Percentiles rank a stretch among this genome's conserved stretches.
Evolutionary conservation across 2,797 vertebrate species (phyloP).

Genomic region (Gymnocypris eckloni): DNA sequence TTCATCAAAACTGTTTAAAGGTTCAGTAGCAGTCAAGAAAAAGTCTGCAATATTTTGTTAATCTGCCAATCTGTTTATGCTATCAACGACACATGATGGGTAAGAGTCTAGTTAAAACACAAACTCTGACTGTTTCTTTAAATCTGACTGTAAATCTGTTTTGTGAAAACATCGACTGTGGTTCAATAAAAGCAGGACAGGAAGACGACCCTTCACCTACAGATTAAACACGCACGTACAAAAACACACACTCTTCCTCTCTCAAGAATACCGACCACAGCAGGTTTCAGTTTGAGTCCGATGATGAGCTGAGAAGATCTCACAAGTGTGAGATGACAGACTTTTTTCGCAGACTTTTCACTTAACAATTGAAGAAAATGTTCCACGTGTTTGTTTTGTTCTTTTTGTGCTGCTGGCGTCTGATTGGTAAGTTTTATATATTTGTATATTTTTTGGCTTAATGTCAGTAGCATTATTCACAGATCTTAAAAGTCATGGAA

Average conservation of each 20-base stretch:
- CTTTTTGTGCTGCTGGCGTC: neutral
- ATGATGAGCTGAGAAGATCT: neutral
- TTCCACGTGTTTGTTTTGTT: neutral
- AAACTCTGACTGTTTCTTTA: too few species aligned
- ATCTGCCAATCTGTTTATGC: neutral
- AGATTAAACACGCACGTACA: too few species aligned
- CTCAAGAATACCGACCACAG: neutral
- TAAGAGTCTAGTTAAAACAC: neutral
- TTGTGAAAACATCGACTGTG: neutral
- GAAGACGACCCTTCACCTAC: constrained; percentile 21
- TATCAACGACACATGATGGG: neutral
- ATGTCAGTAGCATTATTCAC: neutral
- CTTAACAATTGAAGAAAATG: neutral
- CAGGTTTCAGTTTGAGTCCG: constrained; percentile 5
- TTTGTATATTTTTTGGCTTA: neutral
- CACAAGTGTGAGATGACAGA: neutral
- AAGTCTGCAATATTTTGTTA: neutral
- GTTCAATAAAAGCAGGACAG: constrained; percentile 5
- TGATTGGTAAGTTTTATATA: neutral
- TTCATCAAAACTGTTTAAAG: neutral
- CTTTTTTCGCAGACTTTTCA: neutral
- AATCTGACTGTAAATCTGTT: neutral
- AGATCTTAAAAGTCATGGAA: too few species aligned
- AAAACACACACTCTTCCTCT: neutral
- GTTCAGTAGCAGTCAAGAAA: neutral